Evolutionary conservation across 2,888 invertebrate genomes (phyloP), one percentile per base, ranked within the genome.

Genomic region (Scaptomyza caliginosa): DNA sequence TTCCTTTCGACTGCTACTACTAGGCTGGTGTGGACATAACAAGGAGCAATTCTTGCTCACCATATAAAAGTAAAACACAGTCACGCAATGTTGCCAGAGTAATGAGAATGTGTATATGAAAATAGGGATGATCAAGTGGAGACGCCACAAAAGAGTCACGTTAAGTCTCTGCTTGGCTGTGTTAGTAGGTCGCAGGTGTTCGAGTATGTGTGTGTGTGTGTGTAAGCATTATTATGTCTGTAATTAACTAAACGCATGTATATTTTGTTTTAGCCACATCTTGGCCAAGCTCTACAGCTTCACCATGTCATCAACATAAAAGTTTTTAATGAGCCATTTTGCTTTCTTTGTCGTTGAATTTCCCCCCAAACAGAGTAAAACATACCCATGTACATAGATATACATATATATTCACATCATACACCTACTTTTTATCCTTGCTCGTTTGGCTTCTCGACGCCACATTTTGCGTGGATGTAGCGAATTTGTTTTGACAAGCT

Each of bases 251-350:
- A 77, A 65, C 57, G 57, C 70, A 80, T n/a, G n/a, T 55, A 71
- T 64, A 72, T 78, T 74, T 74, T 57, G n/a, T n/a, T 71, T 74
- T 72, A 74, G 76, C 70, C 76, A 23, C 64, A 70, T 76, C 67
- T 63, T 67, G 67, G 76, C 77, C 71, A 66, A 67, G 67, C 56
- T 71, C 67, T 57, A 69, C 55, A 72, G 73, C 60, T 56, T 50
- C 64, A 49, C 62, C 73, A 80, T 63, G 71, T 83, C 80, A 83
- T 81, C 83, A 80, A 67, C 81, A 81, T 81, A 83, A 78, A 81
- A 80, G 83, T 81, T 81, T 81, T 83, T 81, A 81, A 81, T 83
- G 81, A 83, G 83, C 83, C 81, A 76, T 80, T 78, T 81, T 79
- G 81, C 59, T 56, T 66, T 51, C 72, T 71, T 68, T 74, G 60